Conservation (phyloP, 2,888 invertebrate species). For the Heliconius erato region DNA sequence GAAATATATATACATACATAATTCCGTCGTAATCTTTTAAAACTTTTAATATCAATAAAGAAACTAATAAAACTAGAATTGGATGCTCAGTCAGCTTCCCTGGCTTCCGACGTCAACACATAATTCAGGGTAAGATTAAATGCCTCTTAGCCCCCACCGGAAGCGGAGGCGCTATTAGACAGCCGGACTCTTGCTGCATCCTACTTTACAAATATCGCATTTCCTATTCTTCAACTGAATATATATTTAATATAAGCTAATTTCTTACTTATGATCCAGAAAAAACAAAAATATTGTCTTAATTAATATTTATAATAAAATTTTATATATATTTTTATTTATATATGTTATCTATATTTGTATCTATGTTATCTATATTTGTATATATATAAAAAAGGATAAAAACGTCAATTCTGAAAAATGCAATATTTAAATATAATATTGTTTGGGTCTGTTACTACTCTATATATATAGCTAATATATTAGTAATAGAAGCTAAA, state of each 20-base stretch:
- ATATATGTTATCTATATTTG: no score
- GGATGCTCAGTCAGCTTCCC: slow-evolving; percentile 77
- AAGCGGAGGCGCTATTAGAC: slow-evolving; percentile 78
- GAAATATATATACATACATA: not conserved
- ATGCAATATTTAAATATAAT: no score
- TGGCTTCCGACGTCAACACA: slow-evolving; percentile 80
- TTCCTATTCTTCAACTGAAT: slow-evolving; percentile 29
- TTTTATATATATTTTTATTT: no score
- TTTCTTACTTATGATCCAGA: not conserved
- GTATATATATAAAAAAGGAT: no score
- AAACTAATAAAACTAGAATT: slow-evolving; percentile 73
- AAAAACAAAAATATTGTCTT: not conserved
- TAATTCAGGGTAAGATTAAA: slow-evolving; percentile 83
- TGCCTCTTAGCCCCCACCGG: slow-evolving; percentile 79
- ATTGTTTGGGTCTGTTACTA: no score
- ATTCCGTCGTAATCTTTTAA: not conserved
- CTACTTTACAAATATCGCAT: slow-evolving; percentile 46
- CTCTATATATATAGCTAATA: no score
- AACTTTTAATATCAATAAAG: slow-evolving; percentile 18
- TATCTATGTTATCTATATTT: no score
- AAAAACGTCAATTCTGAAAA: no score
- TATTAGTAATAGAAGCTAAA: no score
- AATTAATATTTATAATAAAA: not conserved
- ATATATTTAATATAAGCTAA: slow-evolving; percentile 1
- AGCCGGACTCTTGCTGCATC: slow-evolving; percentile 62